These are phyloP conservation scores for Oopsacas minuta DNA, from an alignment of 37 sponge, comb jelly and placozoan genomes.

Conservation along the genomic window DNA sequence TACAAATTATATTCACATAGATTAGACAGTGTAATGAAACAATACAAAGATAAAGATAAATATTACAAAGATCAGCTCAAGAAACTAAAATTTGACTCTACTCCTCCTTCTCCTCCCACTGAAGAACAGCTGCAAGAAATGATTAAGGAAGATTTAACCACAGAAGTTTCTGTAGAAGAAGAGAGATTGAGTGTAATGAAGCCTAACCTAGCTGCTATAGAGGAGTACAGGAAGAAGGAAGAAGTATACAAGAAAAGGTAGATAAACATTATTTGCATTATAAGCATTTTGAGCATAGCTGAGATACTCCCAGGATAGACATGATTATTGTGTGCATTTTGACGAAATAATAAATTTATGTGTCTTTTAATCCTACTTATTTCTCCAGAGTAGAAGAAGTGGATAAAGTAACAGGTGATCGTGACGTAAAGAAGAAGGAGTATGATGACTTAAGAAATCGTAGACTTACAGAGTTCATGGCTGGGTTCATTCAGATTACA, in stretches of 20 bases:
- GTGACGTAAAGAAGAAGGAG: conserved; percentile 57
- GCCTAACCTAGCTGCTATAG: conserved; percentile 94
- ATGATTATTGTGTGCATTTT: background rate
- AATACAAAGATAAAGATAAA: conserved; percentile 22
- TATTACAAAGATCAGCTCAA: conserved; percentile 28
- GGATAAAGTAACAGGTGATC: conserved; percentile 52
- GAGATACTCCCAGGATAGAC: too few relatives aligned
- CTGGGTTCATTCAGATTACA: conserved; percentile 80
- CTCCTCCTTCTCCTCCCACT: background rate
- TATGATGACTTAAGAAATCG: conserved; percentile 72
- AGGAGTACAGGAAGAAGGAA: conserved; percentile 80
- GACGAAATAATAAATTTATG: background rate
- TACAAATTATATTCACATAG: background rate
- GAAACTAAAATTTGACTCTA: conserved; percentile 8
- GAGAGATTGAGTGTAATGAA: conserved; percentile 70
- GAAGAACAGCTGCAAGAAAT: conserved; percentile 50
- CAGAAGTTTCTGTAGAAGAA: conserved; percentile 65
- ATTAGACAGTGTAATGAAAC: conserved; percentile 3
- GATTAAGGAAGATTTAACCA: conserved; percentile 46
- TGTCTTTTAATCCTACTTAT: conserved; percentile 12
- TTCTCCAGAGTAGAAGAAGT: conserved; percentile 58
- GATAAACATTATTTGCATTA: too few relatives aligned
- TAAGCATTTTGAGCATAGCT: too few relatives aligned
- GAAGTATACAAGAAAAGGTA: background rate
- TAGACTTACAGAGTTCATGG: conserved; percentile 87